Evolutionary conservation across 2,113 vertebrate species (phyloP).

Genomic region (Calyptommatus sinebrachiatus): DNA sequence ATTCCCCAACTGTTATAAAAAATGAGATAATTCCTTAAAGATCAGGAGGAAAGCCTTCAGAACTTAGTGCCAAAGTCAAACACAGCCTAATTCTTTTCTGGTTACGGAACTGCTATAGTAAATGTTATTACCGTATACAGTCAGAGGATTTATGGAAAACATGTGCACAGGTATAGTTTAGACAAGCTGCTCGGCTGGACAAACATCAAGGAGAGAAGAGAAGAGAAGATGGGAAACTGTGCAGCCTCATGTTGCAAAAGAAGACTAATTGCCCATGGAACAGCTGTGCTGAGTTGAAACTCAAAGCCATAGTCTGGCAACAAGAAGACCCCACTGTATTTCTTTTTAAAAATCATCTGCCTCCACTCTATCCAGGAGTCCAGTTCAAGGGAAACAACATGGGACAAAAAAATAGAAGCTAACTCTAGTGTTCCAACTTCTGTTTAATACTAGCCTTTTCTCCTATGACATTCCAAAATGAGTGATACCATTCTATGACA

Average conservation of each 20-base stretch:
- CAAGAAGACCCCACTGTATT: constrained; percentile 28
- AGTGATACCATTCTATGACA: too few species aligned
- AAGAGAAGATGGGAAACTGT: constrained; percentile 33
- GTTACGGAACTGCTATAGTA: constrained; percentile 31
- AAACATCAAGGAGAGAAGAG: constrained; percentile 23
- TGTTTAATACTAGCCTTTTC: constrained; percentile 43
- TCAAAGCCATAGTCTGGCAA: neutral
- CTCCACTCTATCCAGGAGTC: constrained; percentile 33
- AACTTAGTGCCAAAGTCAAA: constrained; percentile 7
- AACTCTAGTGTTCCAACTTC: constrained; percentile 18
- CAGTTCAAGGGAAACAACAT: neutral
- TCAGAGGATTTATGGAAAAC: constrained; percentile 52
- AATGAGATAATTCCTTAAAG: constrained; percentile 45
- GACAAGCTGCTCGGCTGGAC: constrained; percentile 49
- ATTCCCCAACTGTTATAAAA: constrained; percentile 1
- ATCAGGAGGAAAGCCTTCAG: constrained; percentile 24
- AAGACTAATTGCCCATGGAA: constrained; percentile 40
- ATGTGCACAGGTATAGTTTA: constrained; percentile 43
- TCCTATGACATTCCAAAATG: too few species aligned
- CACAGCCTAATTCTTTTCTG: constrained; percentile 10
- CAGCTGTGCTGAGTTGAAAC: constrained; percentile 52
- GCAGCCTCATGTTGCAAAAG: constrained; percentile 34
- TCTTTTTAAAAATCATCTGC: constrained; percentile 32
- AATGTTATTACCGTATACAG: constrained; percentile 57
- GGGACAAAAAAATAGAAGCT: constrained; percentile 19